phyloP scores from a whole-genome alignment of 2,888 invertebrate genomes.

The Herminia tarsipennalis region DNA sequence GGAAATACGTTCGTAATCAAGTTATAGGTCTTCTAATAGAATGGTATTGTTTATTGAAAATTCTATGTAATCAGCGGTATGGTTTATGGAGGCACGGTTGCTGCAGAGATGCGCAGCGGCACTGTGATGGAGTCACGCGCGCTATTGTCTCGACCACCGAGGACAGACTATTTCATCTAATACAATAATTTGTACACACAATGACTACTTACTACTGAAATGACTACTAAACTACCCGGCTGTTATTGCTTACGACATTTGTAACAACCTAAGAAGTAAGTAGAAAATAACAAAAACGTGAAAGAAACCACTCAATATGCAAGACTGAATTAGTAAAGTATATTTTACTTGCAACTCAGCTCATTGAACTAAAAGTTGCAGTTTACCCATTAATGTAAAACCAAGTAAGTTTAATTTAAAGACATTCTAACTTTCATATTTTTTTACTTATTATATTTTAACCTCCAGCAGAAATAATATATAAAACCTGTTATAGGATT shows the following conservation, averaged over 20 bases:
- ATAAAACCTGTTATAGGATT: no score
- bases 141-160: constrained; percentile 60
- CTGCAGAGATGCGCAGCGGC: constrained; percentile 37
- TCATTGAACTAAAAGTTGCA: no score
- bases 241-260: constrained; percentile 25
- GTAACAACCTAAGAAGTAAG: no score
- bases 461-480: no score
- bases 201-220: constrained; percentile 55
- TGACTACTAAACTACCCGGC: constrained; percentile 44
- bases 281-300: no score
- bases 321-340: no score
- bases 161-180: constrained; percentile 58
- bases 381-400: no score
- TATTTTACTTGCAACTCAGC: no score
- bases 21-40: constrained; percentile 49
- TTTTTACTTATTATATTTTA: no score
- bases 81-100: constrained; percentile 32
- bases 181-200: constrained; percentile 49
- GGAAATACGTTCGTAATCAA: constrained; percentile 53
- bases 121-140: constrained; percentile 69
- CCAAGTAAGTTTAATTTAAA: no score
- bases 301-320: no score
- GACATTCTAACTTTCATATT: no score
- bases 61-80: constrained; percentile 53
- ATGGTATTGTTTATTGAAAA: constrained; percentile 57